Evolutionary conservation across 2,888 invertebrate species (phyloP).

Genomic region (Leptinotarsa juncta): DNA sequence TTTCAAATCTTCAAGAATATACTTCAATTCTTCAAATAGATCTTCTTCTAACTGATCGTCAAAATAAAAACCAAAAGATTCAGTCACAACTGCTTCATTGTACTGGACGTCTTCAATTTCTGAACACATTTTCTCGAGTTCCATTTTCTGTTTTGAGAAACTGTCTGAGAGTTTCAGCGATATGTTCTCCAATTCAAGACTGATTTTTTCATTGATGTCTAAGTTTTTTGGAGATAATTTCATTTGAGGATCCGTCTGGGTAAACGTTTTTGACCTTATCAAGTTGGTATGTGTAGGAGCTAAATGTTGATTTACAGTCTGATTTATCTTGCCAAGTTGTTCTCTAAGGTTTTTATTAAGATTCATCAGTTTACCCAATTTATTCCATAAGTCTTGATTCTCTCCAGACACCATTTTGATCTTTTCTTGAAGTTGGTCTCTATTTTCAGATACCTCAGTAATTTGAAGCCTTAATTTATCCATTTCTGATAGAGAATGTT

Average conservation of each 20-base stretch:
- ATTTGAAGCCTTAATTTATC: slow-evolving; percentile 61
- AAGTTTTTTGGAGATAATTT: slow-evolving; percentile 68
- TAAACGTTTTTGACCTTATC: slow-evolving; percentile 72
- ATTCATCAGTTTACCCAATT: slow-evolving; percentile 74
- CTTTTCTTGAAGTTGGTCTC: slow-evolving; percentile 80
- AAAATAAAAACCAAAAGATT: slow-evolving; percentile 73
- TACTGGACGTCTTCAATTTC: slow-evolving; percentile 76
- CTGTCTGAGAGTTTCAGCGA: slow-evolving; percentile 78
- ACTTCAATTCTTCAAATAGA: slow-evolving; percentile 74
- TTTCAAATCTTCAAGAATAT: slow-evolving; percentile 73
- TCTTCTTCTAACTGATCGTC: slow-evolving; percentile 73
- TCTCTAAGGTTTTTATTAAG: slow-evolving; percentile 69
- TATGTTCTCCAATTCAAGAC: slow-evolving; percentile 82
- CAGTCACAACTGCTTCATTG: slow-evolving; percentile 70
- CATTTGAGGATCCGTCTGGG: slow-evolving; percentile 74
- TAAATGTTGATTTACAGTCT: slow-evolving; percentile 67
- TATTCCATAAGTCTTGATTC: slow-evolving; percentile 83
- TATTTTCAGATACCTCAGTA: slow-evolving; percentile 78
- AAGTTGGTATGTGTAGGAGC: slow-evolving; percentile 56
- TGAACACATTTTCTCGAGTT: slow-evolving; percentile 76
- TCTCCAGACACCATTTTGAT: slow-evolving; percentile 85
- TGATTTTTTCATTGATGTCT: slow-evolving; percentile 67
- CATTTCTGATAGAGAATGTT: slow-evolving; percentile 51
- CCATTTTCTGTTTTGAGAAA: slow-evolving; percentile 76
- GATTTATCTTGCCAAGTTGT: slow-evolving; percentile 68